Base-by-base conservation (phyloP, 2,888 invertebrate species). In the Disparrhopalites patrizii region DNA sequence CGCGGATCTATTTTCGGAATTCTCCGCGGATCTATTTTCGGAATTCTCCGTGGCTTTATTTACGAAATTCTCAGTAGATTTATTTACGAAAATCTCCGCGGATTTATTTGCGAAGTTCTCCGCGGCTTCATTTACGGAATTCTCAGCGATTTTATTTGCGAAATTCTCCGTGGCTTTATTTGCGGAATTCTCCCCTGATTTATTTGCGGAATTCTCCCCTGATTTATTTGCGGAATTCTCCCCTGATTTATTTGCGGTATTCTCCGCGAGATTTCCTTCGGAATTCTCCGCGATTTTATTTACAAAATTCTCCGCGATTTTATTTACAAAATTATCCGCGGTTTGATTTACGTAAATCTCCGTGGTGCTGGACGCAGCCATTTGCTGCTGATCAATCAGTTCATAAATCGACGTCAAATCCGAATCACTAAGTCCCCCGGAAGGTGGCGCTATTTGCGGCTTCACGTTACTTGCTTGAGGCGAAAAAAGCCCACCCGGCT, bases 351-450 rank as follows among this genome's bases (percentile, higher is more conserved):
- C n/a, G n/a, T n/a, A n/a, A n/a, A n/a, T n/a, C n/a, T 36, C 8
- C 1, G 60, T 30, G 18, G 15, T 40, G 27, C 28, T 20, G 4
- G 18, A 5, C 10, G 30, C 15, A 15, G n/a, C n/a, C n/a, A 5
- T 30, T n/a, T 28, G 18, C 52, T 66, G 66, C 15, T 61, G 40
- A 20, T 70, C 71, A 47, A 73, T 58, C 10, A 73, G 30, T 33
- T 57, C 61, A 40, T 68, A 73, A 60, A 73, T 73, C 4, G 66
- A 64, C 58, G 69, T 67, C 20, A 73, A 60, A 62, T 73, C 73
- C 0, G 65, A 56, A 54, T 73, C 71, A 18, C 66, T 65, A 2
- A 73, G 38, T 1, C 69, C 69, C 2, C 56, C 50, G 1, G 7
- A 20, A 8, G 50, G 47, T 1, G 47, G 47, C 30, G 38, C 50